Evolutionary conservation across 2,113 vertebrate species (phyloP).

Genomic region (Vicugna pacos): DNA sequence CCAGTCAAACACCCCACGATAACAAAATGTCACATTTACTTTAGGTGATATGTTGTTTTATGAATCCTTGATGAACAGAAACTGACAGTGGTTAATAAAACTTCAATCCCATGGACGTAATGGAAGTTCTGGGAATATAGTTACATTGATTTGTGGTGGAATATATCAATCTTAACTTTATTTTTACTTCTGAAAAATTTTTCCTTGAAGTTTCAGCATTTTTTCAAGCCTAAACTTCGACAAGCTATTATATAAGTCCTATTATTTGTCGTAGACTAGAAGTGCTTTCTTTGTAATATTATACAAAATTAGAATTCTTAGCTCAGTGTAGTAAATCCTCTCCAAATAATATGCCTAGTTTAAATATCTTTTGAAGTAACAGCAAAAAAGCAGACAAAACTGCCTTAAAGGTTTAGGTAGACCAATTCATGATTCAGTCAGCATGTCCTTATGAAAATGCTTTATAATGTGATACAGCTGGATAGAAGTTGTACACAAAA

Average conservation of each 20-base stretch:
- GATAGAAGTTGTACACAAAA: constrained; percentile 44
- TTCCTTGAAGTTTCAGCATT: neutral
- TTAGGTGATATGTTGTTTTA: neutral
- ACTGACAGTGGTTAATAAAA: neutral
- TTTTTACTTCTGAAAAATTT: neutral
- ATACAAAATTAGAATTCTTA: neutral
- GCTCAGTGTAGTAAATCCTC: neutral
- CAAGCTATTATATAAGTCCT: neutral
- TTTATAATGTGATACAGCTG: constrained; percentile 55
- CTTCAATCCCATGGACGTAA: neutral
- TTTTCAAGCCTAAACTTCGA: neutral
- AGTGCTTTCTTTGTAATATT: neutral
- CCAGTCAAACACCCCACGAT: neutral
- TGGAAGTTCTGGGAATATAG: neutral
- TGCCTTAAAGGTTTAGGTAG: neutral
- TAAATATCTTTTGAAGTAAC: neutral
- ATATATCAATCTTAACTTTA: neutral
- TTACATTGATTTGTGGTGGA: neutral
- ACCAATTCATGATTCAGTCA: neutral
- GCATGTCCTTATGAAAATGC: neutral
- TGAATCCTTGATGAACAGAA: neutral
- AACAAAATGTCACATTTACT: neutral
- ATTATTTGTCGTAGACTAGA: neutral
- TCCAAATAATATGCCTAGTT: neutral
- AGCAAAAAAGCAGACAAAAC: neutral